Evolutionary conservation across 2,797 vertebrate genomes (phyloP).

Genomic region (Hemitrygon akajei): DNA sequence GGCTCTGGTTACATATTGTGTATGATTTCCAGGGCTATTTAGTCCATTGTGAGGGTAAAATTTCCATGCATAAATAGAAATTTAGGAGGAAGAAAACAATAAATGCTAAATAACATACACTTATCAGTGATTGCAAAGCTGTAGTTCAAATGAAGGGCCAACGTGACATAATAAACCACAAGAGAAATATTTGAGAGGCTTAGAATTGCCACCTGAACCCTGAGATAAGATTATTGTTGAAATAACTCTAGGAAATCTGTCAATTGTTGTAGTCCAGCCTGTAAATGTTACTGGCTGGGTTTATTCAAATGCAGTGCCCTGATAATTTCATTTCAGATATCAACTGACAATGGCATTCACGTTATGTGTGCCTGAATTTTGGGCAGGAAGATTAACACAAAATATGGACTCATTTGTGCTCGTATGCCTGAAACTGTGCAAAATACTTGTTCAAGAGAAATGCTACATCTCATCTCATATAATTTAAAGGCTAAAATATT

Average conservation of each 20-base stretch:
- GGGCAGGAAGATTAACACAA: neutral
- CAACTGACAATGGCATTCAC: neutral
- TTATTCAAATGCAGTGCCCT: neutral
- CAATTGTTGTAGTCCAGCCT: neutral
- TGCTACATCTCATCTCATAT: neutral
- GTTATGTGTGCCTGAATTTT: conserved; percentile 5
- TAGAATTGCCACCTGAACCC: neutral
- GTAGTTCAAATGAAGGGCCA: neutral
- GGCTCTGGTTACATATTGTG: too few species aligned
- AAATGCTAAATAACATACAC: neutral
- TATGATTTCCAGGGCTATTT: too few species aligned
- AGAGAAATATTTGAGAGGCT: neutral
- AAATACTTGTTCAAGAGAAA: neutral
- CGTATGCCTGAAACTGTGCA: neutral
- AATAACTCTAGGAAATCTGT: neutral
- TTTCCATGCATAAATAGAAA: neutral
- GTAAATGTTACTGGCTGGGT: neutral
- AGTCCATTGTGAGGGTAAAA: neutral
- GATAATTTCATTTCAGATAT: neutral
- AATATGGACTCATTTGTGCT: neutral
- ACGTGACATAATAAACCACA: neutral
- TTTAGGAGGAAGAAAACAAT: neutral
- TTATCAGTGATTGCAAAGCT: neutral
- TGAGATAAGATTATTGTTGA: conserved; percentile 5
- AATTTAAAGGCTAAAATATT: neutral